A percentile compares a stretch with the other conserved stretches of the same genome.
Conservation (phyloP, 2,113 vertebrate species). For the Rhea pennata region DNA sequence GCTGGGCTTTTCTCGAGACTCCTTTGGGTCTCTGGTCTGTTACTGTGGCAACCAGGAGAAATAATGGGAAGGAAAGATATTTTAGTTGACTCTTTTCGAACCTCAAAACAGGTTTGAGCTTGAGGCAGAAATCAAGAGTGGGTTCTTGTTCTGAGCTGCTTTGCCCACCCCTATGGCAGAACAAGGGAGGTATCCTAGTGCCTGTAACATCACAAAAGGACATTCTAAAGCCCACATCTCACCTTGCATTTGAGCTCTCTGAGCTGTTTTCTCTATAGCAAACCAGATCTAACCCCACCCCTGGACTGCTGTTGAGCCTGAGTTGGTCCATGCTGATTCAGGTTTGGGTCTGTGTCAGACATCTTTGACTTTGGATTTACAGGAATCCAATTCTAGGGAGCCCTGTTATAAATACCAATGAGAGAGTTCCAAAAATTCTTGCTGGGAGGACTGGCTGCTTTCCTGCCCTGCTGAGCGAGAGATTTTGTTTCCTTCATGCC, state of each 20-base stretch:
- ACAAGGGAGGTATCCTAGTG: background rate
- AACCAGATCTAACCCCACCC: background rate
- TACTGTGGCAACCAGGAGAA: background rate
- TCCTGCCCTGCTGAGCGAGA: background rate
- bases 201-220: background rate
- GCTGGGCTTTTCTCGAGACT: background rate
- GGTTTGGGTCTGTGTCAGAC: background rate
- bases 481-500: background rate
- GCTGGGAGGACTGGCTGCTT: background rate
- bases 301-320: background rate
- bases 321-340: background rate
- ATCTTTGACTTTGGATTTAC: background rate
- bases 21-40: background rate
- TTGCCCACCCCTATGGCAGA: conserved; percentile 48
- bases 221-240: background rate
- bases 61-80: background rate
- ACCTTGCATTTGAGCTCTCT: background rate
- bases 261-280: background rate
- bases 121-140: background rate
- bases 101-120: conserved; percentile 25
- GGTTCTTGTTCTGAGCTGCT: background rate
- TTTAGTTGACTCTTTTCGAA: background rate
- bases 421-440: background rate
- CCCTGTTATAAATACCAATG: background rate
- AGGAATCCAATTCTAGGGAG: background rate